Conservation (phyloP, 1,140 invertebrate species). For the Telenomus remus region DNA sequence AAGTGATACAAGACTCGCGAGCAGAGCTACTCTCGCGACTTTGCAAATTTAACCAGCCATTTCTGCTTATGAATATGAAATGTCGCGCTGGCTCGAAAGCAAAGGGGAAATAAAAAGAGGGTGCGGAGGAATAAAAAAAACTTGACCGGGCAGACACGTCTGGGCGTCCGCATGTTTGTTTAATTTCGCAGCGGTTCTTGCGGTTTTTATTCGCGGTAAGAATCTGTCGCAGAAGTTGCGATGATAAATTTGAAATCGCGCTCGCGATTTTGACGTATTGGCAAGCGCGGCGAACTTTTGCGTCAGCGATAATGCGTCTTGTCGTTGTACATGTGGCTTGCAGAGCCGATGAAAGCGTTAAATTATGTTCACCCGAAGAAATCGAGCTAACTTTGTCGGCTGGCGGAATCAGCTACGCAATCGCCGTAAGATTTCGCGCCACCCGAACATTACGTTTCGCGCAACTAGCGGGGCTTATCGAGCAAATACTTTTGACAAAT, state of each 20-base stretch:
- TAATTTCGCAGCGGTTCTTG: too few relatives aligned
- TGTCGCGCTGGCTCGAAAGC: conserved; percentile 3
- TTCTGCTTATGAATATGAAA: conserved; percentile 49
- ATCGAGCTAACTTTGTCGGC: conserved; percentile 24
- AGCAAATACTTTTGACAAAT: conserved; percentile 2
- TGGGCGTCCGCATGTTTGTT: too few relatives aligned
- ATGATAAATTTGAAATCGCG: too few relatives aligned
- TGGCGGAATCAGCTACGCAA: background rate
- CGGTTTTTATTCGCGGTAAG: too few relatives aligned
- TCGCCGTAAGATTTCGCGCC: conserved; percentile 26
- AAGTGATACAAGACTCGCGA: conserved; percentile 33
- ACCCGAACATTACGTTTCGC: conserved; percentile 23
- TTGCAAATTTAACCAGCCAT: conserved; percentile 34
- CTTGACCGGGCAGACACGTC: conserved; percentile 15
- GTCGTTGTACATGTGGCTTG: conserved; percentile 28
- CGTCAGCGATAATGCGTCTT: conserved; percentile 27
- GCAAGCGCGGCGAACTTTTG: conserved; percentile 12
- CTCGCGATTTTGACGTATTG: background rate
- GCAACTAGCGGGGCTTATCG: conserved; percentile 24
- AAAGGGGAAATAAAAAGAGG: conserved; percentile 48
- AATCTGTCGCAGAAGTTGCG: too few relatives aligned
- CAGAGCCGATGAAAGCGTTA: conserved; percentile 22
- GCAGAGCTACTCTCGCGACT: conserved; percentile 26
- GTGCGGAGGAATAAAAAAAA: conserved; percentile 4
- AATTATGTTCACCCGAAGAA: conserved; percentile 32